Base-by-base conservation (phyloP, 35 echinoderm and acorn worm species). In the Chiridota heheva region DNA sequence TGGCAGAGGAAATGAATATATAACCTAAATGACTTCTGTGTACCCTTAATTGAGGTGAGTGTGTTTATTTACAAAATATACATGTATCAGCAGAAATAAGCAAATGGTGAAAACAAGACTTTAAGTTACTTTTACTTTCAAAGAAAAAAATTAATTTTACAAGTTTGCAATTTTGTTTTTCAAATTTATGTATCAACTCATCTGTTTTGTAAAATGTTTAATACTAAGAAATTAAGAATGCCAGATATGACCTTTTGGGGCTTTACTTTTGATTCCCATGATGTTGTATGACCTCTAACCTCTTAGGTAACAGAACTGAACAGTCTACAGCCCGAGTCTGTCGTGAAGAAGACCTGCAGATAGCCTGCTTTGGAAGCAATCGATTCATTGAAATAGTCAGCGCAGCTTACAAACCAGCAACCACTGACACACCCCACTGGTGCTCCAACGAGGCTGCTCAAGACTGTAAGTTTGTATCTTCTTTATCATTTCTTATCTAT, bases 331-430 rank as follows among this genome's bases (percentile, higher is more conserved):
- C 67, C 39, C 31, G 20, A 16, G 87, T 75, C 30, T 90, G 87
- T 45, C 36, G 31, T 17, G 67, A 83, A 60, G 87, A 90, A 68
- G 69, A 83, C 53, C 44, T 90, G 1, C 65, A 83, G 68, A 90
- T 90, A 38, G 87, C 67, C 2, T 90, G 87, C 69, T 83, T 64
- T 44, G 87, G 87, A 13, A 73, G 55, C 51, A 74, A 90, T 46
- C 66, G 80, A 24, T 82, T 83, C 55, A 90, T 90, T 35, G 79
- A 90, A 29, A 76, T 90, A 20, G 79, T 65, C 42, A 83, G 69
- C 31, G 87, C 87, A 24, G 39, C 22, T 1, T 90, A 83, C 36
- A 83, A 76, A 68, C 48, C 70, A 25, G 69, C 81, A 27, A 67
- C 78, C 13, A 75, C 67, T 40, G 41, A 37, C 5, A 15, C 80